Evolutionary conservation across 2,888 invertebrate species (phyloP).

Genomic region (Spilosoma lubricipeda): DNA sequence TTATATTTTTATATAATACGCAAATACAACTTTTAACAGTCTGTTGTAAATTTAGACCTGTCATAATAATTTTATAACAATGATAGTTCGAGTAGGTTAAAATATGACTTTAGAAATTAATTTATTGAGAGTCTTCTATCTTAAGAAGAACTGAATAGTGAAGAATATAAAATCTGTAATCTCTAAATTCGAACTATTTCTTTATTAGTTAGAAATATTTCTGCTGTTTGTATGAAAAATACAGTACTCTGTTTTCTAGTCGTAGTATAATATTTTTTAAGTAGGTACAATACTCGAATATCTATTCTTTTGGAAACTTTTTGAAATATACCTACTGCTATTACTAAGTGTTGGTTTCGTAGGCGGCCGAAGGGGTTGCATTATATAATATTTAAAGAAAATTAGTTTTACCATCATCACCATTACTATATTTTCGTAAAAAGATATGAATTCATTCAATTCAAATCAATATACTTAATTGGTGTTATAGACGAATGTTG

Average conservation of each 20-base stretch:
- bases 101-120: neutral
- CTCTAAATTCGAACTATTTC: neutral
- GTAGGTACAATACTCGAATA: neutral
- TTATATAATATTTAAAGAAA: neutral
- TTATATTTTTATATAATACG: too few species aligned
- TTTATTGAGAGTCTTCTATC: neutral
- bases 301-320: neutral
- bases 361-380: too few species aligned
- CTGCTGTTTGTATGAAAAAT: neutral
- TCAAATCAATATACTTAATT: neutral
- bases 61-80: too few species aligned
- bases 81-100: too few species aligned
- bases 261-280: neutral
- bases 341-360: too few species aligned
- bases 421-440: neutral
- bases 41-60: too few species aligned
- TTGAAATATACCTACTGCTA: neutral
- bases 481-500: slow-evolving; percentile 50
- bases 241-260: neutral
- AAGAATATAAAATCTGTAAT: neutral
- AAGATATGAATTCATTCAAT: slow-evolving; percentile 1
- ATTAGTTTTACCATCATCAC: neutral
- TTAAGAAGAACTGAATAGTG: neutral
- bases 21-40: too few species aligned
- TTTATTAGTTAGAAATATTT: neutral